Evolutionary conservation across 2,888 invertebrate species (phyloP), one percentile per base, ranked within the genome.

Genomic region (Corythucha ciliata): DNA sequence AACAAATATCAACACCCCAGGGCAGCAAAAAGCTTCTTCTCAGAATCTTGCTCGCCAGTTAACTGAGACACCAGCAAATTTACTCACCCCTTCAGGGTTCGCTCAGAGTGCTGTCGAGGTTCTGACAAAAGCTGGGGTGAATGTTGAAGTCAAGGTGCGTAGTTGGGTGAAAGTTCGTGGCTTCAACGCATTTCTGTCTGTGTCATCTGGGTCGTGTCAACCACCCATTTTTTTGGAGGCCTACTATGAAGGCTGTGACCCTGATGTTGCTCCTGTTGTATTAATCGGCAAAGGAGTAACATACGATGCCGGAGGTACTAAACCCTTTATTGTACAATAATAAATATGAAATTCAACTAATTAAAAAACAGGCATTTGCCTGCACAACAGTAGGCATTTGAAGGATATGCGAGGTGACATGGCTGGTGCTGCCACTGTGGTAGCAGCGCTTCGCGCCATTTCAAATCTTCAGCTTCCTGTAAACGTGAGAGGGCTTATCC

Each of bases 11-110:
- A 29, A 29, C 29, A n/a, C 29, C 29, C 29, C 42, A 54, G 89
- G 89, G 0, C 62, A 75, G 26, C 69, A 79, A 48, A 78, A 84
- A 63, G 87, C 83, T 0, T 79, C 82, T 51, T 81, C 83, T 1
- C 89, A 90, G 68, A 89, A 89, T 68, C 70, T 87, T 50, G 81
- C 85, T 0, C 71, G 87, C 5, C 77, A 75, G 58, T 69, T 89
- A 10, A 84, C 82, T 73, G 88, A 89, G 67, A 78, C 81, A 63
- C 87, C 89, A 0, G 78, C 87, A 1, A 89, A 89, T 66, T 63
- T 78, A 49, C 73, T 89, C 66, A 87, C 85, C 3, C 89, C 89
- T 1, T 83, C 81, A 0, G 72, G 75, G 4, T 88, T 88, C 66
- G 82, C 84, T 2, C 78, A 83, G 67, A 75, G 78, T 58, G 78